Conservation (phyloP, 2,888 invertebrate species). For the Morinoia aosen region DNA sequence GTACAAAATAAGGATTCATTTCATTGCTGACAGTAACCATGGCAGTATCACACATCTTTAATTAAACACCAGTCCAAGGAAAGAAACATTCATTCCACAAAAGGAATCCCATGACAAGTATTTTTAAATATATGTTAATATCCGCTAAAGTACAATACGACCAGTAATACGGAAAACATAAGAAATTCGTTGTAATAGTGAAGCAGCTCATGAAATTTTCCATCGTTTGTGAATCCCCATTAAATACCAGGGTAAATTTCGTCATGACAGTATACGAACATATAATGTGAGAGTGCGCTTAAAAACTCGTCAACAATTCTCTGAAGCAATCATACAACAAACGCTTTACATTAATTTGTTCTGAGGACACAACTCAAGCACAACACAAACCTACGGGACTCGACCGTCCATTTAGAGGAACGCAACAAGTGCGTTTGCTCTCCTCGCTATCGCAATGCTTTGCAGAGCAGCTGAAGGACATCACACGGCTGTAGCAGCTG, state of each 20-base stretch:
- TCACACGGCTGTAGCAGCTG: neutral
- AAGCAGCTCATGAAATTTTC: too few species aligned
- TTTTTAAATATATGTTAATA: too few species aligned
- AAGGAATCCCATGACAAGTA: too few species aligned
- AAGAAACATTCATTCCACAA: too few species aligned
- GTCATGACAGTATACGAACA: neutral
- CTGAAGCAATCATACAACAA: neutral
- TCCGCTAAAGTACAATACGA: too few species aligned
- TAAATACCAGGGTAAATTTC: neutral
- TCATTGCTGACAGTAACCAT: too few species aligned
- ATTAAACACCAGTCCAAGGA: too few species aligned
- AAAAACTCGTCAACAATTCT: neutral
- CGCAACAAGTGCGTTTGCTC: neutral
- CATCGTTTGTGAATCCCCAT: neutral
- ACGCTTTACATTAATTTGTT: neutral
- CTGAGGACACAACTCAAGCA: neutral
- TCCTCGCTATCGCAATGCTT: neutral
- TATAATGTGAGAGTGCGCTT: neutral
- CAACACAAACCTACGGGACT: neutral
- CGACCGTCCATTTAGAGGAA: neutral
- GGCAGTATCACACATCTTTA: too few species aligned
- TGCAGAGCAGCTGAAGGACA: neutral
- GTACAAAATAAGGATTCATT: too few species aligned
- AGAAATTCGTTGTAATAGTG: too few species aligned
- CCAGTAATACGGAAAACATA: too few species aligned